Evolutionary conservation across 2,888 invertebrate genomes (phyloP).

Genomic region (Pheosia gnoma): DNA sequence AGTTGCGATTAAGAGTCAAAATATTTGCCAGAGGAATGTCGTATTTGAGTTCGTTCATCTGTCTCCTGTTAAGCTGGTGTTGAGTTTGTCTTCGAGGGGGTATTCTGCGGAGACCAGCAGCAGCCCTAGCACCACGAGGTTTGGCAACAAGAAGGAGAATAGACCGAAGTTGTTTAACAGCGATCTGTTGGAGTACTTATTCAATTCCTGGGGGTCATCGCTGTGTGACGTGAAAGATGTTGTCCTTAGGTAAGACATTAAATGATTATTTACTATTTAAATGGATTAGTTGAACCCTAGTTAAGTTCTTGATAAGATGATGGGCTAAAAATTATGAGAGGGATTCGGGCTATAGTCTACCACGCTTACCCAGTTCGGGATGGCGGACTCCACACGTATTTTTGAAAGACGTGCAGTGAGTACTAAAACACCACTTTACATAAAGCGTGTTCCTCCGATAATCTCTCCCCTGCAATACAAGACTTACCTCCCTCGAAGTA

Average conservation of each 20-base stretch:
- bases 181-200: conserved; percentile 85
- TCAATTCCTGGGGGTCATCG: conserved; percentile 86
- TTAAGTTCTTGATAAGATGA: too few species aligned
- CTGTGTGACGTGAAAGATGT: conserved; percentile 87
- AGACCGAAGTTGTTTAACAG: conserved; percentile 81
- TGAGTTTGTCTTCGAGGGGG: conserved; percentile 84
- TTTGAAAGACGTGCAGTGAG: too few species aligned
- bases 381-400: too few species aligned
- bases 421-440: too few species aligned
- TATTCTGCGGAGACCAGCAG: conserved; percentile 61
- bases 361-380: too few species aligned
- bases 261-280: too few species aligned
- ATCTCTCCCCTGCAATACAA: too few species aligned
- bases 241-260: conserved; percentile 81
- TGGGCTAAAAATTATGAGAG: too few species aligned
- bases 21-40: conserved; percentile 64
- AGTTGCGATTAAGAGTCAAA: conserved; percentile 72
- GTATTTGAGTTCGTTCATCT: conserved; percentile 84
- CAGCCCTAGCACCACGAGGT: conserved; percentile 58
- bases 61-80: conserved; percentile 84
- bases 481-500: too few species aligned
- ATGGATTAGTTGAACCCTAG: too few species aligned
- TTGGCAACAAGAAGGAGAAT: conserved; percentile 71
- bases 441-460: too few species aligned
- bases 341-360: too few species aligned